Evolutionary conservation across 1,140 invertebrate genomes (phyloP).

Genomic region (Ptiloglossa arizonensis): DNA sequence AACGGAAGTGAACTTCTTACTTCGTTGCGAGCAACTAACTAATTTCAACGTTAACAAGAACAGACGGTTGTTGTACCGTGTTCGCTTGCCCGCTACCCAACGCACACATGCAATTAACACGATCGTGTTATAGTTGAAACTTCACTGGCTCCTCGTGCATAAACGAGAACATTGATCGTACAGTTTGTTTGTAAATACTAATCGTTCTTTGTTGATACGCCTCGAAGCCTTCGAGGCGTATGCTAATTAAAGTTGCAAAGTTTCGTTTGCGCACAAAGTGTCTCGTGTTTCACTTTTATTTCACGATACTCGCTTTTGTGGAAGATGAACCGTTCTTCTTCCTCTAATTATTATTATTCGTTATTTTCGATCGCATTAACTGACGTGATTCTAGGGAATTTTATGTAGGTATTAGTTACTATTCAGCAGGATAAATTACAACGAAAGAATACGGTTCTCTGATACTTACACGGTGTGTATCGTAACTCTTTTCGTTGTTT

Average conservation of each 20-base stretch:
- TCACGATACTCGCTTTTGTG: no score
- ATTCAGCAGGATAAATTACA: no score
- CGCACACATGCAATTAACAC: constrained; percentile 17
- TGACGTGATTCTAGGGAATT: no score
- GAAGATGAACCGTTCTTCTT: no score
- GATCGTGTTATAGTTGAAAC: constrained; percentile 27
- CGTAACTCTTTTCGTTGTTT: no score
- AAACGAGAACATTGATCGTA: constrained; percentile 36
- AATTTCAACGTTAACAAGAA: constrained; percentile 47
- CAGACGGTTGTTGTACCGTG: constrained; percentile 30
- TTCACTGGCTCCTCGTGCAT: constrained; percentile 1
- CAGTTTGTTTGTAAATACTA: constrained; percentile 17
- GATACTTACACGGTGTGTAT: no score
- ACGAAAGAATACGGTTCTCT: no score
- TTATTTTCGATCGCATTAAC: no score
- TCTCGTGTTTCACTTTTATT: no score
- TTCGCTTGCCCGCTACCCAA: neutral
- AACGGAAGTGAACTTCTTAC: constrained; percentile 30
- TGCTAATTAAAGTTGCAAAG: constrained; percentile 16
- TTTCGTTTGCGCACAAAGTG: neutral
- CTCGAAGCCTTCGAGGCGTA: neutral
- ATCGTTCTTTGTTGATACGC: constrained; percentile 32
- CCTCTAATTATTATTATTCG: no score
- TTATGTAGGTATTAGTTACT: no score
- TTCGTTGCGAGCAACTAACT: constrained; percentile 12